Evolutionary conservation across 2,888 invertebrate genomes (phyloP).

Genomic region (Oligia fasciuncula): DNA sequence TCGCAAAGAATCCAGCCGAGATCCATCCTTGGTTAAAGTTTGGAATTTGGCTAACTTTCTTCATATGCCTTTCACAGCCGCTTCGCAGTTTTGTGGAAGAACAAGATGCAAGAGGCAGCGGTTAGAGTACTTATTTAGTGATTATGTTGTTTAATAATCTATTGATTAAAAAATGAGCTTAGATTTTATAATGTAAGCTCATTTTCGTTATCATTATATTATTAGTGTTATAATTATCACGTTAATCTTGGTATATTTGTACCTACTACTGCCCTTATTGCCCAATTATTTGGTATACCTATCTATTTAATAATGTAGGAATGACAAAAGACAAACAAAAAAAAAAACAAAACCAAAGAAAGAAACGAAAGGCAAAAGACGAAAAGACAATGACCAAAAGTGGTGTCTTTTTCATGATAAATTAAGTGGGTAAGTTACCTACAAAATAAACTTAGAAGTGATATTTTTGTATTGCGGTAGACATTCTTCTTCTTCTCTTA

Average conservation of each 20-base stretch:
- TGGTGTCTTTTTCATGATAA: not conserved
- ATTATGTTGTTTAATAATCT: not conserved
- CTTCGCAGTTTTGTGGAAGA: conserved; percentile 48
- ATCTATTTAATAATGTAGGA: not conserved
- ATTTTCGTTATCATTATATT: not conserved
- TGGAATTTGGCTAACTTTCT: conserved; percentile 76
- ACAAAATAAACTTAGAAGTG: not conserved
- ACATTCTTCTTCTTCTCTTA: no score
- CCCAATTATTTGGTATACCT: not conserved
- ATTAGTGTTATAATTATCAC: not conserved
- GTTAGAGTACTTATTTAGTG: not conserved
- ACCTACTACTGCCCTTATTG: not conserved
- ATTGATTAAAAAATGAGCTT: not conserved
- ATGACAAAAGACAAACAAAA: not conserved
- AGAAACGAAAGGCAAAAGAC: no score
- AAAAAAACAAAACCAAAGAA: no score
- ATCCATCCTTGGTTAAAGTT: conserved; percentile 69
- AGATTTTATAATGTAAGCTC: not conserved
- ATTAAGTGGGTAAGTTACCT: not conserved
- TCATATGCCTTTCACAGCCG: conserved; percentile 78
- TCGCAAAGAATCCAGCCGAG: conserved; percentile 70
- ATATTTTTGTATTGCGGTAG: no score
- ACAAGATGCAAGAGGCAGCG: not conserved
- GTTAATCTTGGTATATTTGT: not conserved
- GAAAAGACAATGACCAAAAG: not conserved